Conservation (phyloP, 2,113 vertebrate species). For the Struthidea cinerea region DNA sequence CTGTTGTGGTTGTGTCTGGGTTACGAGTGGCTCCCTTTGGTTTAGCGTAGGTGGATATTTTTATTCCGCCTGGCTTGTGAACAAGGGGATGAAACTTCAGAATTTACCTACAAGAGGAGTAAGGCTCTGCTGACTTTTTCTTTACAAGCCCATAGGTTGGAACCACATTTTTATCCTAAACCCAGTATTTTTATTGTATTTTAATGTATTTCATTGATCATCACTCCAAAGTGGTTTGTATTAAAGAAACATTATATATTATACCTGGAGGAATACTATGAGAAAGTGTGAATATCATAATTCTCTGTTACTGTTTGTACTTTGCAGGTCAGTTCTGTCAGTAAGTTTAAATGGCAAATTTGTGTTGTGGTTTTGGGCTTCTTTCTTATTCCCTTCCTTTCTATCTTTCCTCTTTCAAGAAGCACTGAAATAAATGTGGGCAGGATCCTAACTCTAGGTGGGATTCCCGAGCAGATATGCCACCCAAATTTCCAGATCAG, state of each 20-base stretch:
- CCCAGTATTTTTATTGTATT: background rate
- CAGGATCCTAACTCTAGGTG: background rate
- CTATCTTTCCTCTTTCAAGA: background rate
- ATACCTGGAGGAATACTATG: background rate
- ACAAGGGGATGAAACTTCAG: slow-evolving; percentile 50
- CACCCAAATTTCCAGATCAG: background rate
- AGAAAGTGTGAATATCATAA: background rate
- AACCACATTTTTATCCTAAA: slow-evolving; percentile 43
- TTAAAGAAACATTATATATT: background rate
- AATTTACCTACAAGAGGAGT: slow-evolving; percentile 31
- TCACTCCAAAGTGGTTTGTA: background rate
- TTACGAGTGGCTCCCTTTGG: slow-evolving; percentile 49
- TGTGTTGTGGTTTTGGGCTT: background rate
- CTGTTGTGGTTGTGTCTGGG: slow-evolving; percentile 64
- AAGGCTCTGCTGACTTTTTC: background rate
- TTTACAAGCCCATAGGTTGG: background rate
- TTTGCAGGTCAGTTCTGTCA: background rate
- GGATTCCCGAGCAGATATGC: background rate
- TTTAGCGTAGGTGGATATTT: slow-evolving; percentile 61
- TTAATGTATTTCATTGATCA: slow-evolving; percentile 2
- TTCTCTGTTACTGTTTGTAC: background rate
- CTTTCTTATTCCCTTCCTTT: background rate
- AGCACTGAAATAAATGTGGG: background rate
- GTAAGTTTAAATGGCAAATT: background rate
- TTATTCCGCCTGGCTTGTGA: slow-evolving; percentile 47